Evolutionary conservation across 2,113 vertebrate genomes (phyloP).

Genomic region (Sapajus apella): DNA sequence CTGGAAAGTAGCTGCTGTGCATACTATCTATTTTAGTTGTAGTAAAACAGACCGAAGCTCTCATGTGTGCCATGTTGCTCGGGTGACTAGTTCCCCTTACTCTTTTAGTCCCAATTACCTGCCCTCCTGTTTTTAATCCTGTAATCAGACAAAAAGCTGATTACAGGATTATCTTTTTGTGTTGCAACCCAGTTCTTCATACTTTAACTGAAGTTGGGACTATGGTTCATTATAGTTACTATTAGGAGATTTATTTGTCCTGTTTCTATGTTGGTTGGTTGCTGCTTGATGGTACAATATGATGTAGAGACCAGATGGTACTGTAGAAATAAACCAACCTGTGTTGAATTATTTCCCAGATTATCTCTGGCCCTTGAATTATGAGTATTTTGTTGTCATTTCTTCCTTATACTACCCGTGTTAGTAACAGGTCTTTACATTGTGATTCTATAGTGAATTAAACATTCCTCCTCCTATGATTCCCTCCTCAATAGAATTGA

Average conservation of each 20-base stretch:
- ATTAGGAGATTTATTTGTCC: conserved; percentile 5
- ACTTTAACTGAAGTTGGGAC: neutral
- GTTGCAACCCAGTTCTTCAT: neutral
- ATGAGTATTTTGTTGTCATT: neutral
- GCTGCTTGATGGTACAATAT: neutral
- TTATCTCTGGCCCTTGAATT: neutral
- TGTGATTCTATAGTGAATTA: neutral
- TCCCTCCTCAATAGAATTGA: conserved; percentile 33
- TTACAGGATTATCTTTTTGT: neutral
- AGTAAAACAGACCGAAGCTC: neutral
- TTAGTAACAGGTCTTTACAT: neutral
- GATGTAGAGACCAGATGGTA: neutral
- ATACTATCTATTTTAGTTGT: neutral
- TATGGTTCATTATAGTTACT: neutral
- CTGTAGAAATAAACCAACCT: neutral
- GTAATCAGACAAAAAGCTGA: neutral
- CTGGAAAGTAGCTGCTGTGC: neutral
- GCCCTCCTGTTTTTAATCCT: neutral
- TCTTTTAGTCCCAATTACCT: neutral
- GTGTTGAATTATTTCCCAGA: conserved; percentile 32
- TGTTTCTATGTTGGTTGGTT: neutral
- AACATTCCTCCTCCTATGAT: neutral
- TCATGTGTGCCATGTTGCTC: neutral
- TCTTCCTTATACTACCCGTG: neutral
- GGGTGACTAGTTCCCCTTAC: neutral